Conservation (phyloP, 2,797 vertebrate species). For the Galago senegalensis region DNA sequence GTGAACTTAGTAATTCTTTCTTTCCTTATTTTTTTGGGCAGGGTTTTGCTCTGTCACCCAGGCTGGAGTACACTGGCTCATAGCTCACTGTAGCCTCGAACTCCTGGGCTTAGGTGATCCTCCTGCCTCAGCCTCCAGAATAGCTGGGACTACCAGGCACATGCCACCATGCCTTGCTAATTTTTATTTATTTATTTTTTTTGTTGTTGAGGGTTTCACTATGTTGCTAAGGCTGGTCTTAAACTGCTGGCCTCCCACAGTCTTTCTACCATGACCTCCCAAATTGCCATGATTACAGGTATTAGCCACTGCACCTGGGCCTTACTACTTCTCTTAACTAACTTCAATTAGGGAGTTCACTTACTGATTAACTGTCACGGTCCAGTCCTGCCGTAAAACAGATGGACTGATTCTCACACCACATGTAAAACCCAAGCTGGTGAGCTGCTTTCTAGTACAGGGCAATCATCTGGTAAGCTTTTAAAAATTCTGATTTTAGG, state of each 20-base stretch:
- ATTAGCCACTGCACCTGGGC: not conserved
- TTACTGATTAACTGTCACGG: not conserved
- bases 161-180: not conserved
- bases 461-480: not conserved
- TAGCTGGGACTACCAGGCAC: not conserved
- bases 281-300: not conserved
- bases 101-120: not conserved
- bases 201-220: not conserved
- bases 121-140: not conserved
- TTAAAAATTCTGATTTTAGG: not conserved
- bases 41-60: not conserved
- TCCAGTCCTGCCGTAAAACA: not conserved
- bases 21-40: not conserved
- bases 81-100: not conserved
- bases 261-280: not conserved
- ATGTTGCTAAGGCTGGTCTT: not conserved
- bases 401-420: not conserved
- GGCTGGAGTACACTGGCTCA: not conserved
- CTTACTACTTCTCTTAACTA: not conserved
- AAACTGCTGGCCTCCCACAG: not conserved
- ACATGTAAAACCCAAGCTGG: not conserved
- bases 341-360: not conserved
- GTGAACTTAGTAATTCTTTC: not conserved
- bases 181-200: not conserved
- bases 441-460: not conserved